phyloP scores from a whole-genome alignment of 1,140 invertebrate species.

The Ridgeia piscesae region DNA sequence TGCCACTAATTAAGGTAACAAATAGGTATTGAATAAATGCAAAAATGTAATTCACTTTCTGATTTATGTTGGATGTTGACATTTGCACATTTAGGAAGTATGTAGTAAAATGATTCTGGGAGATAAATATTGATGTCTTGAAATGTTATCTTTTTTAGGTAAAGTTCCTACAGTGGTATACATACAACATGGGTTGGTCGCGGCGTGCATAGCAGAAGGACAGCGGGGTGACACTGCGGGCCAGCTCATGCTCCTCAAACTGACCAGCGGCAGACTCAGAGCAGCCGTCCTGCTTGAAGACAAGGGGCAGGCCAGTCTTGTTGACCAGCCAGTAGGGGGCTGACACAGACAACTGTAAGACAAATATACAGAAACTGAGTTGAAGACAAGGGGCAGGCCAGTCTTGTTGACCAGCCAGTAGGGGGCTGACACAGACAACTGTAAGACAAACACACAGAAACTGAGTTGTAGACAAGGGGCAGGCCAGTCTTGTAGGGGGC shows the following conservation, averaged over 20 bases:
- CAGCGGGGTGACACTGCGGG: constrained; percentile 87
- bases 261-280: constrained; percentile 84
- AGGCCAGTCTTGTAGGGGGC: too few relatives aligned
- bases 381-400: constrained; percentile 72
- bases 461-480: constrained; percentile 67
- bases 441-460: constrained; percentile 43
- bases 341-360: constrained; percentile 73
- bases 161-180: not conserved
- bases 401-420: too few relatives aligned
- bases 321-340: constrained; percentile 95
- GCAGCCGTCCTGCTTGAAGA: constrained; percentile 87
- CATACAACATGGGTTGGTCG: not conserved
- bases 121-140: too few relatives aligned
- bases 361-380: not conserved
- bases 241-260: constrained; percentile 90
- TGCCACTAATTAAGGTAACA: too few relatives aligned
- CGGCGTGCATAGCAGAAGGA: constrained; percentile 87
- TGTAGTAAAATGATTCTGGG: too few relatives aligned
- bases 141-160: too few relatives aligned
- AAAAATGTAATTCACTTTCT: too few relatives aligned
- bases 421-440: constrained; percentile 79
- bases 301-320: constrained; percentile 89
- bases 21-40: too few relatives aligned
- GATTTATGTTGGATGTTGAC: too few relatives aligned
- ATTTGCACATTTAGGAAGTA: too few relatives aligned